Percentiles rank a stretch among this genome's conserved stretches.
These are phyloP conservation scores for Lampris megalopsis DNA, from an alignment of 2,113 vertebrate species.

Conservation along the genomic window DNA sequence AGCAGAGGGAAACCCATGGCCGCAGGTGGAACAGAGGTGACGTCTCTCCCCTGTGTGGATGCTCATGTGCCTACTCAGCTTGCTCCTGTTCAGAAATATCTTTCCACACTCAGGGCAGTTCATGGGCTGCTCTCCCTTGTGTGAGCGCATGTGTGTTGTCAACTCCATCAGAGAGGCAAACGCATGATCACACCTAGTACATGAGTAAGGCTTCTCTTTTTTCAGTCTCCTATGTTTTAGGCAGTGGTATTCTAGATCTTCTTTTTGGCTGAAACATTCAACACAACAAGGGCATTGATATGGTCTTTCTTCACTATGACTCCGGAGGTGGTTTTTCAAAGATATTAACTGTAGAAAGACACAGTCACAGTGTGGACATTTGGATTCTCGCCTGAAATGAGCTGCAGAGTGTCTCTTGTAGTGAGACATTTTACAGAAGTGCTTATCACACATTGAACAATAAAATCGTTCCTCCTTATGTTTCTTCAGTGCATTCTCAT, in stretches of 20 bases:
- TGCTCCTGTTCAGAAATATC: slow-evolving; percentile 72
- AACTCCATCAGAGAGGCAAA: slow-evolving; percentile 66
- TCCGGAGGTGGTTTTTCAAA: slow-evolving; percentile 73
- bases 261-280: slow-evolving; percentile 63
- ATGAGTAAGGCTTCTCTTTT: slow-evolving; percentile 69
- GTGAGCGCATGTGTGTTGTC: slow-evolving; percentile 65
- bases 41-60: slow-evolving; percentile 72
- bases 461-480: slow-evolving; percentile 61
- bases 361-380: slow-evolving; percentile 70
- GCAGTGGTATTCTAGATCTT: slow-evolving; percentile 68
- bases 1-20: slow-evolving; percentile 71
- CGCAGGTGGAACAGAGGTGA: slow-evolving; percentile 75
- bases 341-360: slow-evolving; percentile 66
- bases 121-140: slow-evolving; percentile 66
- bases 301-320: slow-evolving; percentile 65
- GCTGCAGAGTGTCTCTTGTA: slow-evolving; percentile 69
- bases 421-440: slow-evolving; percentile 67
- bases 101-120: slow-evolving; percentile 70
- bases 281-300: slow-evolving; percentile 71
- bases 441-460: slow-evolving; percentile 63
- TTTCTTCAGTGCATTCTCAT: slow-evolving; percentile 69
- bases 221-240: slow-evolving; percentile 72
- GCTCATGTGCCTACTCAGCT: slow-evolving; percentile 71
- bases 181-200: slow-evolving; percentile 66
- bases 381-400: slow-evolving; percentile 62